Conservation (phyloP, 2,113 vertebrate species). For the Eolophus roseicapilla region DNA sequence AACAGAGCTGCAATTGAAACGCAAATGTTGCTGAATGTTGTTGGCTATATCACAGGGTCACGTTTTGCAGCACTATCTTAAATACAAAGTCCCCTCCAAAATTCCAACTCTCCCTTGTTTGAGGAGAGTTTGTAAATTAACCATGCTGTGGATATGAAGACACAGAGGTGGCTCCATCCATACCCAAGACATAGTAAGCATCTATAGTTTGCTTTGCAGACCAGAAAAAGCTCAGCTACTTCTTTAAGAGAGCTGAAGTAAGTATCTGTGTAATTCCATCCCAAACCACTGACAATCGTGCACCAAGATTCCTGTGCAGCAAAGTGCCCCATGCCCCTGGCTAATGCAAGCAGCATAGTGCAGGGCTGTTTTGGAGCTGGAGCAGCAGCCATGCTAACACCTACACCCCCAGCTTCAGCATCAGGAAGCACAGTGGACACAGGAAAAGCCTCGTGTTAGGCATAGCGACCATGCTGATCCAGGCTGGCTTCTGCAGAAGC, state of each 20-base stretch:
- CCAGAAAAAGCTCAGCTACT: background rate
- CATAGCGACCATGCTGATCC: background rate
- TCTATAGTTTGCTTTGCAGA: background rate
- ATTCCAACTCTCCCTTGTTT: constrained; percentile 28
- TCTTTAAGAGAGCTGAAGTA: background rate
- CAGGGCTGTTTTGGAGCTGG: background rate
- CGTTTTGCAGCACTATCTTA: constrained; percentile 8
- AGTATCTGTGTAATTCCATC: background rate
- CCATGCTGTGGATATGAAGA: background rate
- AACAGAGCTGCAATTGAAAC: background rate
- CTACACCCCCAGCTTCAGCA: accelerated
- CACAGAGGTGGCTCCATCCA: background rate
- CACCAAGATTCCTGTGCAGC: background rate
- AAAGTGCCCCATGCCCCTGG: background rate
- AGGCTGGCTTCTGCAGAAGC: background rate
- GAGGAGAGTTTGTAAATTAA: constrained; percentile 61
- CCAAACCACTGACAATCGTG: background rate
- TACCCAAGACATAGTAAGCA: background rate
- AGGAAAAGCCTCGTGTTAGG: background rate
- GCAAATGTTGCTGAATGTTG: background rate
- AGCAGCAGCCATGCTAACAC: background rate
- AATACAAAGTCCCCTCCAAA: constrained; percentile 36
- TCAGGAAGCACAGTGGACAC: background rate
- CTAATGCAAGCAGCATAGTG: accelerated
- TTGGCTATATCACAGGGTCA: background rate